Evolutionary conservation across 2,113 vertebrate species (phyloP), one percentile per base, ranked within the genome.

Genomic region (Lycaon pictus): DNA sequence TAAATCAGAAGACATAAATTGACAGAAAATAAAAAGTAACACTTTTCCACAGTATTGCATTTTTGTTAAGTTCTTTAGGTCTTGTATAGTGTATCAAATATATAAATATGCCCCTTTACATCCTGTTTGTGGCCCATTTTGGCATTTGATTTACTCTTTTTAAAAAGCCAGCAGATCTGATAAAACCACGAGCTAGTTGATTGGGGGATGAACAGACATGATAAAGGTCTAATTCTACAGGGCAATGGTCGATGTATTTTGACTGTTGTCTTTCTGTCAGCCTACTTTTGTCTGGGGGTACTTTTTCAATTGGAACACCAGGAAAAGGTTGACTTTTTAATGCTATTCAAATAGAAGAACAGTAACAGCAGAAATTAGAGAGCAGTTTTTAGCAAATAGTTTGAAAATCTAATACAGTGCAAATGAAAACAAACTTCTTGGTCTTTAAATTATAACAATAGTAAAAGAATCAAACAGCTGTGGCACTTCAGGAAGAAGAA

Each of bases 371-470:
- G 62, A 96, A 65, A 97, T 92, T n/a, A 80, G 60, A 91, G 48
- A 63, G 67, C 20, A 79, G 48, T 93, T 97, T 97, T 92, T 86
- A 93, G 84, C 43, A 92, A 82, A 94, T 88, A 91, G 83, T 92
- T 95, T 92, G 65, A 84, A 97, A 97, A 86, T 93, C 29, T 48
- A 53, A 93, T 97, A 88, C 3, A 27, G 0, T 56, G 76, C 62
- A 86, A 29, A 55, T 71, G 88, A 94, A 97, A 96, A 93, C 71
- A 94, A 96, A 80, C 63, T 97, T 86, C 23, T 27, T 94, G 76
- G 25, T 96, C 35, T 74, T 84, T 84, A 82, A 97, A 95, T 88
- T 0, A 10, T 43, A 90, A 90, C 15, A 97, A 67, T 90, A 90
- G 72, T 43, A 7, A 90, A 74, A 93, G 37, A 76, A 88, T 92